Base-by-base conservation (phyloP, 2,113 vertebrate genomes). In the Epinephelus moara region DNA sequence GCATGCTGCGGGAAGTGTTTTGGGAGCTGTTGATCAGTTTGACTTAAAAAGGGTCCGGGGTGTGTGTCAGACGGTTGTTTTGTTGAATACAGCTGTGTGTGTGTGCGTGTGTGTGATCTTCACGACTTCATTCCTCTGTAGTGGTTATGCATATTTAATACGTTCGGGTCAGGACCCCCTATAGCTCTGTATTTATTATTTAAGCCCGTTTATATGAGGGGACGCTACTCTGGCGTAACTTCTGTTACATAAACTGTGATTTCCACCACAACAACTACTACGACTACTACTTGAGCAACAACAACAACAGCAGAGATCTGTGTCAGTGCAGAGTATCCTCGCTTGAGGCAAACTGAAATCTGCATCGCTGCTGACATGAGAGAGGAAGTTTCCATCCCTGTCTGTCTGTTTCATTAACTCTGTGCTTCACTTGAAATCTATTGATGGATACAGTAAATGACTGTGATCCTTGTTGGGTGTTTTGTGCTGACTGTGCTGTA, bases 121-220 rank as follows among this genome's bases (percentile, higher is more conserved):
- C 47, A 27, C n/a, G 56, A 13, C 17, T 88, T 84, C 62, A 45
- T 37, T 70, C 14, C 69, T 89, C 81, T 77, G 87, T 86, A 67
- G 87, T 80, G 84, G 85, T 62, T 75, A 89, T 94, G 86, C 90
- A 95, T 94, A 92, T 94, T 94, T 95, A 80, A 95, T 92, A 84
- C 33, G 25, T 86, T 83, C 66, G 53, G 88, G 86, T 88, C 85
- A 83, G 67, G 79, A 89, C 91, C 92, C 55, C 84, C 81, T 78
- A 85, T 77, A 71, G 86, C 63, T 83, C 47, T 52, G 62, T 53
- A 92, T 89, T 63, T 72, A 93, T 94, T 94, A 94, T 94, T 94
- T 78, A 94, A 82, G 70, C 63, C 60, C 23, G 70, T 85, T 75
- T 75, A 61, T 80, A 75, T 77, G 87, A 81, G 68, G 81, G 69